phyloP scores from a whole-genome alignment of 2,888 invertebrate species.

The Augiades crinisus region DNA sequence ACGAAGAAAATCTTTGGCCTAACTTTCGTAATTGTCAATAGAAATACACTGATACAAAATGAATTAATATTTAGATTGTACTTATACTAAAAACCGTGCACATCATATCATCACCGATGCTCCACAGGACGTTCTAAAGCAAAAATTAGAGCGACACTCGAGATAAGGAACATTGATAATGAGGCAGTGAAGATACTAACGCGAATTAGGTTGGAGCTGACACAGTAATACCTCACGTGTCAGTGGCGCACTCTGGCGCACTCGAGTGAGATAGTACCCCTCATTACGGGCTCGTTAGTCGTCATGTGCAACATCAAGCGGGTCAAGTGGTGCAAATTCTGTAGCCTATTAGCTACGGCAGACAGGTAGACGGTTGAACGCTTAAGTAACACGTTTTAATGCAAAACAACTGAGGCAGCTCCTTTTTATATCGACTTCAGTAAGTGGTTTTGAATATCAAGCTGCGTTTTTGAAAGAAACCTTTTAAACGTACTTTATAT shows the following conservation, averaged over 20 bases:
- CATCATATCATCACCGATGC: no score
- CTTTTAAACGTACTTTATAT: no score
- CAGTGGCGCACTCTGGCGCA: background rate
- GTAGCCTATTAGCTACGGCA: conserved; percentile 19
- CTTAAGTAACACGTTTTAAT: background rate
- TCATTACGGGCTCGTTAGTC: conserved; percentile 23
- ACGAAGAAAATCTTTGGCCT: no score
- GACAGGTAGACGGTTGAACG: conserved; percentile 1
- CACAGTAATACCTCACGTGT: conserved; percentile 11
- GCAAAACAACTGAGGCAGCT: no score
- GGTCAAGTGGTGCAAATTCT: conserved; percentile 24
- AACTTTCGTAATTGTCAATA: no score
- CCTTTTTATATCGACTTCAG: no score
- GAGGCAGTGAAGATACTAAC: conserved; percentile 3
- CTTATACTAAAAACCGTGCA: no score
- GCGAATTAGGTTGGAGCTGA: conserved; percentile 11
- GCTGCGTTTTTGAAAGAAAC: no score
- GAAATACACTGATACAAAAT: no score
- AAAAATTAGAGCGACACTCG: background rate
- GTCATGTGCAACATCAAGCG: conserved; percentile 18
- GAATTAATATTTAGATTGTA: no score
- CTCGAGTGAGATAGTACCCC: conserved; percentile 10
- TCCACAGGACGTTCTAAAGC: background rate
- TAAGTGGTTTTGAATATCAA: no score
- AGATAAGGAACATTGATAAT: background rate